phyloP scores from a whole-genome alignment of 2,888 invertebrate genomes.

The Hirtodrosophila histrioides region DNA sequence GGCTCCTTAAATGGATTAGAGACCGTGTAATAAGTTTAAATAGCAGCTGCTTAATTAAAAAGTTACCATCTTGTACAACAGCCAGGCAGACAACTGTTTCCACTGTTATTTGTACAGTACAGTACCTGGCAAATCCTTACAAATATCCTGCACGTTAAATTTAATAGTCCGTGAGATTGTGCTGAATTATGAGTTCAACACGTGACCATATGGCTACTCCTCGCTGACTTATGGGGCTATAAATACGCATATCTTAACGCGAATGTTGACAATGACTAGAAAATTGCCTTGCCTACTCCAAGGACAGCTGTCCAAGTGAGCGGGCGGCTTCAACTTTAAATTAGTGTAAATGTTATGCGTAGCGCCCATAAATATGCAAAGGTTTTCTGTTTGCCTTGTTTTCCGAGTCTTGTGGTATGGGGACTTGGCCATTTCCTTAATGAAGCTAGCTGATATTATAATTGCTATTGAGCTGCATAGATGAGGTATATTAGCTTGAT shows the following conservation, averaged over 20 bases:
- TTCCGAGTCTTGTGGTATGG: not conserved
- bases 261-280: slow-evolving; percentile 45
- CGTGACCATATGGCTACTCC: slow-evolving; percentile 73
- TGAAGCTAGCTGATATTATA: slow-evolving; percentile 29
- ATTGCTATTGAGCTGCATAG: not conserved
- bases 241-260: slow-evolving; percentile 25
- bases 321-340: slow-evolving; percentile 49
- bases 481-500: slow-evolving; percentile 5
- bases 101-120: no score
- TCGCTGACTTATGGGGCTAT: slow-evolving; percentile 40
- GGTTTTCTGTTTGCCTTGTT: slow-evolving; percentile 21
- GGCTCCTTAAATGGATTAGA: slow-evolving; percentile 55
- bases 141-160: slow-evolving; percentile 61
- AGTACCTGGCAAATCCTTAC: slow-evolving; percentile 54
- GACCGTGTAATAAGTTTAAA: slow-evolving; percentile 60
- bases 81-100: not conserved
- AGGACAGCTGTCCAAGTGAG: slow-evolving; percentile 1
- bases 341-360: slow-evolving; percentile 63
- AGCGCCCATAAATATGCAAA: slow-evolving; percentile 68
- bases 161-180: slow-evolving; percentile 64
- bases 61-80: slow-evolving; percentile 5
- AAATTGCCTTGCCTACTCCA: slow-evolving; percentile 35
- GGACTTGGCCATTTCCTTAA: slow-evolving; percentile 58
- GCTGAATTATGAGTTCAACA: slow-evolving; percentile 68
- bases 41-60: slow-evolving; percentile 61